Evolutionary conservation across 2,888 invertebrate species (phyloP).

Genomic region (Pomacea canaliculata): DNA sequence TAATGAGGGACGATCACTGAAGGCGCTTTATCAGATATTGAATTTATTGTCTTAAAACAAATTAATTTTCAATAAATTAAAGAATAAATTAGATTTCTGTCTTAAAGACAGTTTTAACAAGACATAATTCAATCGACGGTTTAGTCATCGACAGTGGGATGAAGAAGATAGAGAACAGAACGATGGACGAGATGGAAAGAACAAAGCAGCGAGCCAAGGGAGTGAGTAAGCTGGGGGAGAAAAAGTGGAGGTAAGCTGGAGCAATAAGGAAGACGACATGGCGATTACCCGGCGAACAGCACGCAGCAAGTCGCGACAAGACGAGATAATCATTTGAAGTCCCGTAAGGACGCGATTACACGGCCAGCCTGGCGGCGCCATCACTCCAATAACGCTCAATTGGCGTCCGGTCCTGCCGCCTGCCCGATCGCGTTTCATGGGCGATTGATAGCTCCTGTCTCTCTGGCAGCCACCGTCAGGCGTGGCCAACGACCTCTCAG

Average conservation of each 20-base stretch:
- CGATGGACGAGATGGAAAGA: not conserved
- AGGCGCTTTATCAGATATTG: too few relatives aligned
- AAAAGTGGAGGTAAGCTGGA: not conserved
- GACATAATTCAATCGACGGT: too few relatives aligned
- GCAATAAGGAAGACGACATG: too few relatives aligned
- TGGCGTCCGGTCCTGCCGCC: conserved; percentile 3
- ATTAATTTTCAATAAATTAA: too few relatives aligned
- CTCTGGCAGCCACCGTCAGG: too few relatives aligned
- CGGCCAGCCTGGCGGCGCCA: conserved; percentile 1
- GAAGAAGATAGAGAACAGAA: not conserved
- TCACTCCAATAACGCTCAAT: conserved; percentile 24
- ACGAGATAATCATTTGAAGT: conserved; percentile 28
- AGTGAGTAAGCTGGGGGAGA: not conserved
- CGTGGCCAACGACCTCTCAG: too few relatives aligned
- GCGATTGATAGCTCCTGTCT: not conserved
- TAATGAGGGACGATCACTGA: too few relatives aligned
- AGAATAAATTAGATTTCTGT: too few relatives aligned
- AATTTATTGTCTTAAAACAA: too few relatives aligned
- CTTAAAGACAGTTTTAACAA: too few relatives aligned
- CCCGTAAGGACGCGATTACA: conserved; percentile 21
- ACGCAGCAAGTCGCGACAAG: conserved; percentile 9
- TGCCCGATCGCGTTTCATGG: conserved; percentile 15
- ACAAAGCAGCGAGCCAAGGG: not conserved
- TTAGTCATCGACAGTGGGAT: not conserved
- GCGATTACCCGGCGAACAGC: too few relatives aligned